Evolutionary conservation across 2,113 vertebrate species (phyloP).

Genomic region (Lasiurus borealis): DNA sequence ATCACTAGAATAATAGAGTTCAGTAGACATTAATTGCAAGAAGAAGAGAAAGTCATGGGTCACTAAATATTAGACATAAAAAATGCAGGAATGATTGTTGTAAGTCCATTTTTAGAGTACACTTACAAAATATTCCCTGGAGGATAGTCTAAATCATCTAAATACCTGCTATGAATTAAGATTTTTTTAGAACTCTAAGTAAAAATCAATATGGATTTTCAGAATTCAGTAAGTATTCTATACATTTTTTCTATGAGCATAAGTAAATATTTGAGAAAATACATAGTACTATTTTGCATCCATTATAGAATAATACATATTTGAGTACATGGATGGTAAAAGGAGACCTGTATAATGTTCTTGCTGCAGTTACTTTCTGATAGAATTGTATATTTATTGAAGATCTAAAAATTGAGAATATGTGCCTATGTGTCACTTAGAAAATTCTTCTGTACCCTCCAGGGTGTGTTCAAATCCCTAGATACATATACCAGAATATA

Average conservation of each 20-base stretch:
- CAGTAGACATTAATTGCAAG: neutral
- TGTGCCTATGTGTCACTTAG: neutral
- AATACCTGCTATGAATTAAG: neutral
- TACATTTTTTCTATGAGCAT: neutral
- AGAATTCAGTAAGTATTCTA: constrained; percentile 1
- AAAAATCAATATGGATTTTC: neutral
- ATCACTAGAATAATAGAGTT: neutral
- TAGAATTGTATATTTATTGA: neutral
- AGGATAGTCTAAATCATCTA: neutral
- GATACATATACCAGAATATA: neutral
- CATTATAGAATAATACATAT: neutral
- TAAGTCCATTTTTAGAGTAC: neutral
- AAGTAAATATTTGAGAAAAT: neutral
- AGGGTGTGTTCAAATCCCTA: neutral
- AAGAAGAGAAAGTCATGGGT: neutral
- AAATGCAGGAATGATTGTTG: neutral
- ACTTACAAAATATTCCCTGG: neutral
- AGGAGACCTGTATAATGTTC: neutral
- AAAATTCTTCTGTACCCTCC: neutral
- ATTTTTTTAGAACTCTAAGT: neutral
- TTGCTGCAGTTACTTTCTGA: neutral
- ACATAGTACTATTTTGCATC: neutral
- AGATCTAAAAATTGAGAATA: neutral
- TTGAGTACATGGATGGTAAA: neutral
- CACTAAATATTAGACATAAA: neutral